Conservation (phyloP, 1,140 invertebrate species). For the Diplogasteroides magnus region DNA sequence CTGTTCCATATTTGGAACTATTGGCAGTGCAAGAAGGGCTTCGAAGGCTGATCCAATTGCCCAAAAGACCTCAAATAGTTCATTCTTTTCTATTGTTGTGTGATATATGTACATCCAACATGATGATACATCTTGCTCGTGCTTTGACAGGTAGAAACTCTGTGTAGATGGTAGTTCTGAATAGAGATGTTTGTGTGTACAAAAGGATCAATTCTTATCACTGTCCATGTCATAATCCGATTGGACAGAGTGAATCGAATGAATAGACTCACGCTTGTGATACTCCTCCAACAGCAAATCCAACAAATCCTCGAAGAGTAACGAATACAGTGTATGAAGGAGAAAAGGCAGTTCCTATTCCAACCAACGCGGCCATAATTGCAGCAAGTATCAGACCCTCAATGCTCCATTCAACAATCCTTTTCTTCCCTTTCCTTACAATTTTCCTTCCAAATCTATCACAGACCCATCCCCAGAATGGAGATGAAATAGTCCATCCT, state of each 20-base stretch:
- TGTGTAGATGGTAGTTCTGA: conserved; percentile 88
- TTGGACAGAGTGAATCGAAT: too few species aligned
- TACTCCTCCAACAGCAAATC: conserved; percentile 90
- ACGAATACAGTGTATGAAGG: conserved; percentile 85
- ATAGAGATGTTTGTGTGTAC: conserved; percentile 34
- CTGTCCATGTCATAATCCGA: too few species aligned
- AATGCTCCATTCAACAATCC: conserved; percentile 39
- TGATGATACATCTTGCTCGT: conserved; percentile 84
- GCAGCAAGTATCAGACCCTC: conserved; percentile 81
- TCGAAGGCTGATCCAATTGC: conserved; percentile 71
- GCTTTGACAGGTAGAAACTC: conserved; percentile 89
- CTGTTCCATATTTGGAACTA: conserved; percentile 82
- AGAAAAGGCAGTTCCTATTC: conserved; percentile 79
- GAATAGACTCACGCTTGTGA: conserved; percentile 80
- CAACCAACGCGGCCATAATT: conserved; percentile 81
- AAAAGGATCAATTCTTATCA: neutral
- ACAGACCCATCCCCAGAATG: conserved; percentile 89
- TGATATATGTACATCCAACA: too few species aligned
- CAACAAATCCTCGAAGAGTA: conserved; percentile 79
- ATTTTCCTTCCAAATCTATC: conserved; percentile 83
- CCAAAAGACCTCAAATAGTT: conserved; percentile 93
- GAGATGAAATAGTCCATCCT: conserved; percentile 92
- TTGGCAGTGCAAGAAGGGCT: too few species aligned
- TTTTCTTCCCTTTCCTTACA: too few species aligned
- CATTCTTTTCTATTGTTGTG: too few species aligned